Percentiles rank a stretch among this genome's conserved stretches.
Conservation (phyloP, 2,113 vertebrate species). For the Nipponia nippon region DNA sequence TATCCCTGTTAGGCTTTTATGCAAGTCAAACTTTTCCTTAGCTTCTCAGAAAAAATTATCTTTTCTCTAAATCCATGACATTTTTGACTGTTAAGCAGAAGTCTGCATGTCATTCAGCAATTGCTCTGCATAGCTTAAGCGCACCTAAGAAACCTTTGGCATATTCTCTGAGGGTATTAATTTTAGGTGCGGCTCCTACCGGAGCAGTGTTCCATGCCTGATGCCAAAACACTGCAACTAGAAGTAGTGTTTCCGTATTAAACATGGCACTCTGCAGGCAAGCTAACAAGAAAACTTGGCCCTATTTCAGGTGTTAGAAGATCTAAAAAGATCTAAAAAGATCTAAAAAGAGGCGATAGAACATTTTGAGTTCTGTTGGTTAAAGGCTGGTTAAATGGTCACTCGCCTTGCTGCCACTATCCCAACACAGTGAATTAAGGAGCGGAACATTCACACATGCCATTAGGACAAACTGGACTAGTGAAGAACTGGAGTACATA, state of each 20-base stretch:
- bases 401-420: background rate
- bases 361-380: background rate
- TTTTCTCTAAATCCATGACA: background rate
- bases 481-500: background rate
- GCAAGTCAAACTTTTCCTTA: background rate
- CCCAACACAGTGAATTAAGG: background rate
- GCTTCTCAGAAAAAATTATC: background rate
- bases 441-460: background rate
- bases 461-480: background rate
- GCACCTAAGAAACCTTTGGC: background rate
- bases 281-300: background rate
- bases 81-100: background rate
- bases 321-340: background rate
- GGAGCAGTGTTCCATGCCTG: accelerated
- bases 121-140: background rate
- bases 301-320: background rate
- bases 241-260: background rate
- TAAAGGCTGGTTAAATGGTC: background rate
- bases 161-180: accelerated
- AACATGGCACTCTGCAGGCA: background rate
- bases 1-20: background rate
- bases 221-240: background rate
- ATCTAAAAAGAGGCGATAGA: background rate
- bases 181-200: background rate
- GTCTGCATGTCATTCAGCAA: background rate